Base-by-base conservation (phyloP, 2,113 vertebrate genomes). In the Misgurnus mizolepis region DNA sequence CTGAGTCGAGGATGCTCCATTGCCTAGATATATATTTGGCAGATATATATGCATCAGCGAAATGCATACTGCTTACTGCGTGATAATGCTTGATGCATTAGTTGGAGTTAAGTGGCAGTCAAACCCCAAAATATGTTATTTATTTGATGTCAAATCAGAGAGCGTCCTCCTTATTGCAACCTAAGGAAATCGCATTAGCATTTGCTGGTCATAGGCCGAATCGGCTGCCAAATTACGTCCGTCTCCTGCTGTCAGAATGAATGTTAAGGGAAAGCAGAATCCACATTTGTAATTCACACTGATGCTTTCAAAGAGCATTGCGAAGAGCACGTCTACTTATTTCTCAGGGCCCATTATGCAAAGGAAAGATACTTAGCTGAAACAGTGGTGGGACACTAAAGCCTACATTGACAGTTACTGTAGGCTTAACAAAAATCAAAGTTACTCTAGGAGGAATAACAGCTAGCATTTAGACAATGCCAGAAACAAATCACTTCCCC, bases 401-500 rank as follows among this genome's bases (percentile, higher is more conserved):
- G 58, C 58, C 22, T 6, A 18, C 55, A 47, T 47, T 10, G 10
- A 47, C 45, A 47, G 45, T 47, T 47, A 47, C 7, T 47, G 45
- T 47, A 47, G 3, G 45, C 45, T 47, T 47, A 47, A 47, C 27
- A 34, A 34, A 34, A 34, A 34, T 34, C 27, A 34, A 34, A 34
- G 27, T 34, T 34, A 34, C 27, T 34, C 27, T 34, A 34, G 27
- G 27, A 34, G 27, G 27, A 34, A 34, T 34, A 34, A 34, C 27
- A 87, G 90, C 86, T 86, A 78, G 90, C 87, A 86, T 77, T 47
- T 47, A 47, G 45, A 47, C 45, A 7, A 47, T 86, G 88, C 85
- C 88, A 89, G 88, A 87, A 91, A 92, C 91, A 87, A 88, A 82
- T 90, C 85, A 90, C 89, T 91, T 83, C 86, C 87, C 72, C 82